These are phyloP conservation scores for Drosophila ironensis DNA, from an alignment of 1,140 invertebrate genomes.

Conservation along the genomic window DNA sequence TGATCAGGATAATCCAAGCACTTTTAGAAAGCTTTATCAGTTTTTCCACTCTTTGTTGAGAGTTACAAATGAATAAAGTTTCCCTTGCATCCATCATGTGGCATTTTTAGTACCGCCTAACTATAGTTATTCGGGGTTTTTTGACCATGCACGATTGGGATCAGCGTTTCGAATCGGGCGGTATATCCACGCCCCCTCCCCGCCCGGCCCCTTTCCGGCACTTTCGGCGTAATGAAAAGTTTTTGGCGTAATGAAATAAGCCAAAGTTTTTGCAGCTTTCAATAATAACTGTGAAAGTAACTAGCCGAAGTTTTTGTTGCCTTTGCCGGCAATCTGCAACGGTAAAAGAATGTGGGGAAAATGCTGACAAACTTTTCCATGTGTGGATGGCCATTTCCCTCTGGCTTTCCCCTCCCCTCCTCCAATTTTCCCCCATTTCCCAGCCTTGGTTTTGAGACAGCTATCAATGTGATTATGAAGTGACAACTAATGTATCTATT, in stretches of 20 bases:
- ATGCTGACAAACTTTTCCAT: conserved; percentile 30
- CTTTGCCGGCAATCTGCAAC: conserved; percentile 1
- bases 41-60: no score
- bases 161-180: no score
- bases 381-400: not conserved
- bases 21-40: no score
- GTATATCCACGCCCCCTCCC: conserved; percentile 8
- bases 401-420: not conserved
- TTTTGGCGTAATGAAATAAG: conserved; percentile 78
- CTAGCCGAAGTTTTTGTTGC: conserved; percentile 64
- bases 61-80: no score
- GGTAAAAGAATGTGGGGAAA: conserved; percentile 4
- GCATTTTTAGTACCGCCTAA: no score
- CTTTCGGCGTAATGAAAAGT: conserved; percentile 63
- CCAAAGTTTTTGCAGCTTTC: conserved; percentile 77
- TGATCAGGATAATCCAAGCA: no score
- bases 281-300: conserved; percentile 79
- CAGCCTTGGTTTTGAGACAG: conserved; percentile 10
- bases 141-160: no score
- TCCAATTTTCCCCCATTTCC: not conserved
- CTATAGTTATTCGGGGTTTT: no score
- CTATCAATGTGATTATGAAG: conserved; percentile 67
- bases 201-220: conserved; percentile 5
- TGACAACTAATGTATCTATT: conserved; percentile 55
- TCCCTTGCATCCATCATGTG: no score